Conservation (phyloP, 92 coral and sea anemone species). For the Diadumene lineata region DNA sequence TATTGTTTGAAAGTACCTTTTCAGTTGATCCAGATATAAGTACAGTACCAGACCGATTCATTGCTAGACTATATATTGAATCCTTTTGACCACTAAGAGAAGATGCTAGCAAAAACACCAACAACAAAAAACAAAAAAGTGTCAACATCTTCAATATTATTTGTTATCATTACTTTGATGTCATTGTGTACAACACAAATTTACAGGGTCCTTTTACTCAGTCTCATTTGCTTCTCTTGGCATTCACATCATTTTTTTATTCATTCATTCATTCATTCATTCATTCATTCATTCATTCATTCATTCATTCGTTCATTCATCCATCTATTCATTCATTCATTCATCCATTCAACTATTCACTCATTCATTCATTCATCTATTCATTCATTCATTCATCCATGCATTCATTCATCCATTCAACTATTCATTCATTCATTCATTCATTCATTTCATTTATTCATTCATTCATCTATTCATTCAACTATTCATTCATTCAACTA, state of each 20-base stretch:
- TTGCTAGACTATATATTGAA: slow-evolving; percentile 91
- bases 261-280: background rate
- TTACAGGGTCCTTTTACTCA: background rate
- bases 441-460: background rate
- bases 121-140: background rate
- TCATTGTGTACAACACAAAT: too few species aligned
- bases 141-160: too few species aligned
- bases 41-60: slow-evolving; percentile 84
- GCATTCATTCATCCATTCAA: background rate
- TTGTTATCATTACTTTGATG: too few species aligned
- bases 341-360: background rate
- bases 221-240: too few species aligned
- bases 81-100: slow-evolving; percentile 96
- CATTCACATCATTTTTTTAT: too few species aligned
- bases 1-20: too few species aligned
- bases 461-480: background rate
- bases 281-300: background rate
- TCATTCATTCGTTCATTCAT: background rate
- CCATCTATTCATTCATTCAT: background rate
- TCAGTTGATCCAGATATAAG: slow-evolving; percentile 96
- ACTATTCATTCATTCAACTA: background rate
- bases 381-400: background rate
- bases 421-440: background rate
- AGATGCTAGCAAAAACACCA: slow-evolving; percentile 50
- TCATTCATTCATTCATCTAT: background rate